Conservation (phyloP, 2,113 vertebrate genomes). For the Petroica traversi region DNA sequence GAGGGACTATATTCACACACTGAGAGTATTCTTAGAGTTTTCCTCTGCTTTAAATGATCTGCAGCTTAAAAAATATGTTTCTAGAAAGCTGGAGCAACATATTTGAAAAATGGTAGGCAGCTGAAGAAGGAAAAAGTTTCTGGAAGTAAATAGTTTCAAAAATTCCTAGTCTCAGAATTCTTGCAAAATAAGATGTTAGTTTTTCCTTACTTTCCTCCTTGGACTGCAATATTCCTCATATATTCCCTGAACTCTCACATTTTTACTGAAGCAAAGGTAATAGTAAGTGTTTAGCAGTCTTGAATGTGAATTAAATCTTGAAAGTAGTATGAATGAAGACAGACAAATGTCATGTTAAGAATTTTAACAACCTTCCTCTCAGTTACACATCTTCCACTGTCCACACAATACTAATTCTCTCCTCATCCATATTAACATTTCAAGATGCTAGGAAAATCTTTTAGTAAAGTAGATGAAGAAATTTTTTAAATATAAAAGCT, state of each 20-base stretch:
- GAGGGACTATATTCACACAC: background rate
- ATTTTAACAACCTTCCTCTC: background rate
- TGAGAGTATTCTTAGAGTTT: background rate
- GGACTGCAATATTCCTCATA: background rate
- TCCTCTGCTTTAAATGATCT: background rate
- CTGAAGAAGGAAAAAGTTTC: background rate
- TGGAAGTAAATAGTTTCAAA: background rate
- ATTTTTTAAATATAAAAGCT: background rate
- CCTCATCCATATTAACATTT: background rate
- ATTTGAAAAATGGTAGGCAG: background rate
- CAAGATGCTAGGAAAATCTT: background rate
- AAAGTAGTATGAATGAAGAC: background rate
- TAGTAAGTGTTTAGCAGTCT: background rate
- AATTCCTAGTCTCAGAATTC: background rate
- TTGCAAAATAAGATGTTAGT: background rate
- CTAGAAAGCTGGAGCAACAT: background rate
- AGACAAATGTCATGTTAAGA: background rate
- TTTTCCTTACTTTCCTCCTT: background rate
- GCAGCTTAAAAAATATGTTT: background rate
- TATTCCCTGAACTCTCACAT: background rate
- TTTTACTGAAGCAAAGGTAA: background rate
- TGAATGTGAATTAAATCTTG: background rate
- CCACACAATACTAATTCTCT: background rate
- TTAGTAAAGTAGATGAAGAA: background rate
- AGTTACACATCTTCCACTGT: background rate